These are phyloP conservation scores for Camarhynchus parvulus DNA, from an alignment of 2,113 vertebrate genomes.

Conservation along the genomic window DNA sequence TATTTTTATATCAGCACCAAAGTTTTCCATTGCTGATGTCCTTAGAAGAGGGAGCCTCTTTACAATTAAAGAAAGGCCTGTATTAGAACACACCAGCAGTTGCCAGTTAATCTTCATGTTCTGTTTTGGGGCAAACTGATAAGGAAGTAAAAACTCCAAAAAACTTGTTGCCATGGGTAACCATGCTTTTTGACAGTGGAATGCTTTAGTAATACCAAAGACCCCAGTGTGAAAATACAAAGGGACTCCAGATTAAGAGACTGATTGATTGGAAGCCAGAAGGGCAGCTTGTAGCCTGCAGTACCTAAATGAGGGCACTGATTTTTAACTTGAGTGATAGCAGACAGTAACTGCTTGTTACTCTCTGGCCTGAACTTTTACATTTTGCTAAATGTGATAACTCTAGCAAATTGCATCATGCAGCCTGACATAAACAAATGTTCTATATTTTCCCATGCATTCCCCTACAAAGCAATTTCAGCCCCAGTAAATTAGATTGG, in stretches of 20 bases:
- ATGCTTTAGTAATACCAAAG: constrained; percentile 64
- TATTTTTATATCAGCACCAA: background rate
- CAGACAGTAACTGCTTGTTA: constrained; percentile 64
- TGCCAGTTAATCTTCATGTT: constrained; percentile 59
- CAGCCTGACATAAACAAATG: constrained; percentile 29
- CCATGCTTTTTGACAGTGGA: constrained; percentile 63
- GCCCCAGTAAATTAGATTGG: constrained; percentile 18
- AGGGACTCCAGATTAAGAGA: constrained; percentile 65
- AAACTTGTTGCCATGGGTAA: constrained; percentile 72
- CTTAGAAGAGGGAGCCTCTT: background rate
- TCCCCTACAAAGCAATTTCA: constrained; percentile 11
- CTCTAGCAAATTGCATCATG: constrained; percentile 52
- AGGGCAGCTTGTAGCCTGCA: constrained; percentile 34
- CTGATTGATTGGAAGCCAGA: constrained; percentile 65
- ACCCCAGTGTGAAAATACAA: constrained; percentile 70
- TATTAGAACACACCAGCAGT: constrained; percentile 47
- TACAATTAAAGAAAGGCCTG: constrained; percentile 7
- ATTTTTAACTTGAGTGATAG: constrained; percentile 69
- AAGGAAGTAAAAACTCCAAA: constrained; percentile 53
- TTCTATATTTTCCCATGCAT: constrained; percentile 11
- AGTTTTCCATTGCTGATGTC: background rate
- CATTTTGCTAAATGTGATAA: constrained; percentile 59
- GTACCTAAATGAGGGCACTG: constrained; percentile 64
- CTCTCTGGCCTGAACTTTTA: constrained; percentile 32
- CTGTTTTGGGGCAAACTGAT: constrained; percentile 52